Base-by-base conservation (phyloP, 2,888 invertebrate genomes). In the Autographa pulchrina region DNA sequence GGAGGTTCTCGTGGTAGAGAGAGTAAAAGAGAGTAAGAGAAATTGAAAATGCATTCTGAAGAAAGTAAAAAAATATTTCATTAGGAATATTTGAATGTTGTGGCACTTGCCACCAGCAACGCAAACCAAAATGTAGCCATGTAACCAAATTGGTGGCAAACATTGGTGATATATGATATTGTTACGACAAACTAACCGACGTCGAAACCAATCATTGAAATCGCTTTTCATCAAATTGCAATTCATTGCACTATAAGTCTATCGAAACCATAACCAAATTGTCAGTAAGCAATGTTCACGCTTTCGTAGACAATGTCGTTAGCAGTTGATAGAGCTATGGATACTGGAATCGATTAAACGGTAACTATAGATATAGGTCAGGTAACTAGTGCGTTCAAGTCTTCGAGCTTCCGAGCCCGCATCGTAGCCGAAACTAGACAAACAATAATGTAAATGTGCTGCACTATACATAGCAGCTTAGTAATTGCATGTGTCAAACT, bases 371-470 rank as follows among this genome's bases (percentile, higher is more conserved):
- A 54, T 54, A 25, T 56, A 56, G 54, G 54, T 56, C 54, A 56
- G 54, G 54, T 56, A 56, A 56, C 54, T 25, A 20, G 54, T 25
- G 54, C 54, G 54, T 56, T 20, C 54, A 56, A 48, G 13, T 7
- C n/a, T 48, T n/a, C 48, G n/a, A n/a, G 48, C 48, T n/a, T 43
- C 48, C 48, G n/a, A n/a, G 48, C 48, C n/a, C 20, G 20, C 54
- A 20, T 14, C 20, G 54, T 25, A 20, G 1, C 54, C 54, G 54
- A 13, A 56, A 20, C 54, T 20, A 2, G 54, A 25, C 20, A 56
- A 56, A 56, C 54, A 56, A 56, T 25, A 20, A 56, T 48, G 48
- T 48, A 48, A 48, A 48, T 48, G 48, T 48, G n/a, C 54, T 18
- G 13, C 54, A 25, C 3, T 20, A 56, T 56, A 20, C 54, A 56